Evolutionary conservation across 2,797 vertebrate species (phyloP).

Genomic region (Craterocephalus amniculus): DNA sequence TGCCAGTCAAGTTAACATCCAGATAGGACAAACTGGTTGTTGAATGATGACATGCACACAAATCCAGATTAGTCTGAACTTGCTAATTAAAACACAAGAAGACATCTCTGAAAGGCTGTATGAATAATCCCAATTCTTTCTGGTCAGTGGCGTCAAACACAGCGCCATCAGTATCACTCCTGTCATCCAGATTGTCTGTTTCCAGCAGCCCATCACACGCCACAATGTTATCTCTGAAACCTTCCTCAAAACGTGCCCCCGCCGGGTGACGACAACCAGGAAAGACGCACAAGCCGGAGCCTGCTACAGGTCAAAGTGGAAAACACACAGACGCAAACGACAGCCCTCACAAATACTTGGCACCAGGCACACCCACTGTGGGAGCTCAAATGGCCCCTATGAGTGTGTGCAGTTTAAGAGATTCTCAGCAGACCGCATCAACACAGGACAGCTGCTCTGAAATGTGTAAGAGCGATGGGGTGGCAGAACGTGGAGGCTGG

Average conservation of each 20-base stretch:
- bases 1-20: constrained; percentile 33
- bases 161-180: constrained; percentile 24
- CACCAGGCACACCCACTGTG: constrained; percentile 41
- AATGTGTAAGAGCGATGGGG: constrained; percentile 45
- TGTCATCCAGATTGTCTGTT: constrained; percentile 5
- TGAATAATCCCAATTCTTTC: not conserved
- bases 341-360: constrained; percentile 50
- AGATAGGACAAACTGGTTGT: constrained; percentile 6
- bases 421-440: constrained; percentile 41
- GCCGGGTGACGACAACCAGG: constrained; percentile 25
- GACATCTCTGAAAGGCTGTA: not conserved
- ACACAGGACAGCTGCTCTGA: constrained; percentile 56
- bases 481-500: constrained; percentile 22
- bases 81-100: not conserved
- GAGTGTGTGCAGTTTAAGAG: constrained; percentile 39
- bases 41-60: not conserved
- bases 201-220: constrained; percentile 32
- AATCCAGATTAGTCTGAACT: not conserved
- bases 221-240: constrained; percentile 39
- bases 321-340: constrained; percentile 26
- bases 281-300: constrained; percentile 28
- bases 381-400: constrained; percentile 48
- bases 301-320: constrained; percentile 38
- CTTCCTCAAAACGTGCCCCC: constrained; percentile 18
- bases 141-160: constrained; percentile 7